Base-by-base conservation (phyloP, 2,797 vertebrate genomes). In the Dallia pectoralis region DNA sequence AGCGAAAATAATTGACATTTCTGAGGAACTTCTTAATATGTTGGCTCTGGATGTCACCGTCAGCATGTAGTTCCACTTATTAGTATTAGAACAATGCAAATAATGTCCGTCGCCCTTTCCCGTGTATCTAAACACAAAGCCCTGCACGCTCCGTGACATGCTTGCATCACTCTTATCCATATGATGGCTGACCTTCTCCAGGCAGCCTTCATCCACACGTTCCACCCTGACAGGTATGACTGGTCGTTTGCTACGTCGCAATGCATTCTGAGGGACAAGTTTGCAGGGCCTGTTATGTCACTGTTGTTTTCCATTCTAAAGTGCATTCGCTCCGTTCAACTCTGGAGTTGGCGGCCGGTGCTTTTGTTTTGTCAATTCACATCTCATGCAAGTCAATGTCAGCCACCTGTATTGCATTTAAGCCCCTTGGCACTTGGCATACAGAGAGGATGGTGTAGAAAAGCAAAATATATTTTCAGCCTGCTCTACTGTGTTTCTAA, bases 181-280 rank as follows among this genome's bases (percentile, higher is more conserved):
- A 44, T 80, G 82, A 87, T 78, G 73, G 79, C 74, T 84, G 86
- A 88, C 87, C 83, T 89, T 89, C 22, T 66, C 63, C 0, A 47
- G 74, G 75, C 69, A 40, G 66, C 61, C 73, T 75, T 64, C 29
- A 30, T 29, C 62, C 62, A 29, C 18, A 32, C 25, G 32, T 53
- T 69, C 81, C 82, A 61, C 68, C 72, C 76, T 77, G 80, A 88
- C 80, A 69, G 22, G 9, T 66, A 48, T 66, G 49, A 65, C 71
- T 70, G 76, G 53, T 59, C 11, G 53, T 74, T 83, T 63, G 69
- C 56, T 78, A 80, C 78, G 79, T 85, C 74, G 85, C 81, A 81
- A 69, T 87, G 74, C 66, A 59, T 83, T 84, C 75, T 86, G 89
- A 90, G 84, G 80, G 89, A 86, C 79, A 83, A 76, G 78, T 80